A percentile compares a stretch with the other conserved stretches of the same genome.
These are phyloP conservation scores for Camponotus vicinus DNA, from an alignment of 1,140 invertebrate species.

Conservation along the genomic window DNA sequence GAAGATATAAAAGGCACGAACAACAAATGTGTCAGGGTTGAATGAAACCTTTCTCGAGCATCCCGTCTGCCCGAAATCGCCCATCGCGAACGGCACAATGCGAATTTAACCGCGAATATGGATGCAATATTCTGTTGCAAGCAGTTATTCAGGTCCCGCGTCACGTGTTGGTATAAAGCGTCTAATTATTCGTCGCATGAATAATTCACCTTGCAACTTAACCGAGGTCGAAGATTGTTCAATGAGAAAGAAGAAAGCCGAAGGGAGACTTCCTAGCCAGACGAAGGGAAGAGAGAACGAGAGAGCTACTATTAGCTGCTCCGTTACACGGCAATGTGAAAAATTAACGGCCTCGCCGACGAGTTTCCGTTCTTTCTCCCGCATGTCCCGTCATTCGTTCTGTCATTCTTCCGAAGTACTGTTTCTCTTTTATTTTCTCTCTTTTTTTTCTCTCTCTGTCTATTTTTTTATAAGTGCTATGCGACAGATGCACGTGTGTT, in stretches of 20 bases:
- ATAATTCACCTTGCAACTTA: constrained; percentile 74
- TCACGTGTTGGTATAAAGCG: constrained; percentile 65
- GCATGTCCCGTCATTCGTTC: not conserved
- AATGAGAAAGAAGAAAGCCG: constrained; percentile 28
- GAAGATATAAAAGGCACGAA: constrained; percentile 33
- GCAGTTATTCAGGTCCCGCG: constrained; percentile 22
- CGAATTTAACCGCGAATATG: constrained; percentile 62
- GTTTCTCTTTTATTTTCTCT: not conserved
- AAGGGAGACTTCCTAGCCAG: too few species aligned
- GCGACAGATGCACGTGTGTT: constrained; percentile 62
- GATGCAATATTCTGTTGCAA: constrained; percentile 16
- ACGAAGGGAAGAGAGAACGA: not conserved
- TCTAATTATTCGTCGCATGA: constrained; percentile 77
- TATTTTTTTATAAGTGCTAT: constrained; percentile 3
- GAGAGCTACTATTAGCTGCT: constrained; percentile 49
- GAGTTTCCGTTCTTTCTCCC: constrained; percentile 22
- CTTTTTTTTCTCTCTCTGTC: not conserved
- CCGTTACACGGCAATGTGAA: constrained; percentile 59
- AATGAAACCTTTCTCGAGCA: constrained; percentile 25
- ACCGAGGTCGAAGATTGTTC: constrained; percentile 57
- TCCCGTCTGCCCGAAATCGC: constrained; percentile 23
- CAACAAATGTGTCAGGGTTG: not conserved
- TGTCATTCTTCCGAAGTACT: not conserved
- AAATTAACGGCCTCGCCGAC: constrained; percentile 56
- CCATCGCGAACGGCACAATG: constrained; percentile 36